Conservation (phyloP, 2,797 vertebrate species). For the Alectoris magna region DNA sequence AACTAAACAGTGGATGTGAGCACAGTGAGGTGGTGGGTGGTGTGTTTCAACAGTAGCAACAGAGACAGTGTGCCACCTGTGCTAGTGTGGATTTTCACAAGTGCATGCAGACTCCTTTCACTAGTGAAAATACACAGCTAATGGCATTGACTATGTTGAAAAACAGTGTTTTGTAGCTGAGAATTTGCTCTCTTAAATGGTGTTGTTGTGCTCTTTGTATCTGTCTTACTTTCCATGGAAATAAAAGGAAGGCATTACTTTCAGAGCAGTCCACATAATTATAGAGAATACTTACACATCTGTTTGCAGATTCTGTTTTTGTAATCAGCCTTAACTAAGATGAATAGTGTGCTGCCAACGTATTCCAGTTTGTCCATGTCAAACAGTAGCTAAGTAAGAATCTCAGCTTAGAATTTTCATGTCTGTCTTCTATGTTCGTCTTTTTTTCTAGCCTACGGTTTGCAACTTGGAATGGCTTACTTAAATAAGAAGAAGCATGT, state of each 20-base stretch:
- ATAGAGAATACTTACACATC: neutral
- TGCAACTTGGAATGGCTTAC: neutral
- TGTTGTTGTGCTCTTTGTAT: neutral
- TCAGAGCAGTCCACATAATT: neutral
- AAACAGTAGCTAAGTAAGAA: neutral
- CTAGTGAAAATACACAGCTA: neutral
- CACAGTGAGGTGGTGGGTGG: neutral
- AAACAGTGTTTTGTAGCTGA: neutral
- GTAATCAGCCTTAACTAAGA: neutral
- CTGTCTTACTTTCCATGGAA: no score
- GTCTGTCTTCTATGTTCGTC: neutral
- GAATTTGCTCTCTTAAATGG: neutral
- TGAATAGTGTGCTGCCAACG: neutral
- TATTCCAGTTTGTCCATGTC: neutral
- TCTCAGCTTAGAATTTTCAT: neutral
- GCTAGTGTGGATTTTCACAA: neutral
- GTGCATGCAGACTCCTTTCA: neutral
- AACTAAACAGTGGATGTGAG: neutral
- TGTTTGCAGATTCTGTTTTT: neutral
- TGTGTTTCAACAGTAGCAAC: neutral
- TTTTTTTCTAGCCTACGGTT: neutral
- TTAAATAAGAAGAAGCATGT: neutral
- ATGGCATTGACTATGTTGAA: neutral
- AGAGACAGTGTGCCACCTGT: neutral
- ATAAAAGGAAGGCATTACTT: no score